Evolutionary conservation across 2,113 vertebrate species (phyloP).

Genomic region (Sylvilagus bachmani): DNA sequence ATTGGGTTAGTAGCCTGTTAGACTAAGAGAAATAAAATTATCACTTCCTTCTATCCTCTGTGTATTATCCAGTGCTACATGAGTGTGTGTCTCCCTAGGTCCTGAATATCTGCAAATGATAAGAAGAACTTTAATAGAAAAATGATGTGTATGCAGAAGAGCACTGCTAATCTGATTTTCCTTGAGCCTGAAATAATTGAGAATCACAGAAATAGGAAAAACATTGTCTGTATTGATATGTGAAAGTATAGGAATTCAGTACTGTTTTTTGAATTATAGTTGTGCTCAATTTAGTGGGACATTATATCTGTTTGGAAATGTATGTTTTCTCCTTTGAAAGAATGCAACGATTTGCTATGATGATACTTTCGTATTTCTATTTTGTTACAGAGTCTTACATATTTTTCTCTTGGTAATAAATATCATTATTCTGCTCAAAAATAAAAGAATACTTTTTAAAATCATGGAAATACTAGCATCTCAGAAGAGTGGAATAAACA

Average conservation of each 20-base stretch:
- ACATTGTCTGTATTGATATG: neutral
- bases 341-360: neutral
- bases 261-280: neutral
- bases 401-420: slow-evolving; percentile 35
- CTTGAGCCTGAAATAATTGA: slow-evolving; percentile 34
- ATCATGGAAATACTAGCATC: neutral
- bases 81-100: neutral
- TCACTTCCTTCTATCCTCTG: neutral
- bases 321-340: neutral
- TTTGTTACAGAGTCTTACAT: neutral
- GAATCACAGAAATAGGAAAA: slow-evolving; percentile 31
- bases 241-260: slow-evolving; percentile 12
- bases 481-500: neutral
- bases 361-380: neutral
- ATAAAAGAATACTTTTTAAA: slow-evolving; percentile 4
- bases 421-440: slow-evolving; percentile 26
- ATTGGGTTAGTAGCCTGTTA: slow-evolving; percentile 70
- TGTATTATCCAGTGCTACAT: neutral
- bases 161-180: slow-evolving; percentile 14
- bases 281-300: neutral
- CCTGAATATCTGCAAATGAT: neutral
- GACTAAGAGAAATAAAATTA: slow-evolving; percentile 73
- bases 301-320: neutral
- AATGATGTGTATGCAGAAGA: slow-evolving; percentile 34
- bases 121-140: slow-evolving; percentile 62